A percentile compares a stretch with the other conserved stretches of the same genome.
Conservation (phyloP, 2,797 vertebrate genomes). For the Epinephelus awoara region DNA sequence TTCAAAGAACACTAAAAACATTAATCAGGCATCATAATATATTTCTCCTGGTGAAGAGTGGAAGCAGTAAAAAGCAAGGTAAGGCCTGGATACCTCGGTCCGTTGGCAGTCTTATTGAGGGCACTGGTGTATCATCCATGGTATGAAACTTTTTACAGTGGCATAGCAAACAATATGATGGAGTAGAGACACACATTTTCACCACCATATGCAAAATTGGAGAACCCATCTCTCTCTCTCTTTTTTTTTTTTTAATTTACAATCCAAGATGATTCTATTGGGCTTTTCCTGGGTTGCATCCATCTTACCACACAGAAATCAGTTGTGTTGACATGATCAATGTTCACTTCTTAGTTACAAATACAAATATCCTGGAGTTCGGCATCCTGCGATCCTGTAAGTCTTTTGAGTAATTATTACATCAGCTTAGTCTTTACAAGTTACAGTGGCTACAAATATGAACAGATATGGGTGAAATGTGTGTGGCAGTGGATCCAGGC, state of each 20-base stretch:
- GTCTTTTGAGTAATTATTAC: conserved; percentile 13
- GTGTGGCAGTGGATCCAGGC: conserved; percentile 36
- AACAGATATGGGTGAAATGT: conserved; percentile 14
- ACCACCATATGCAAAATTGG: neutral
- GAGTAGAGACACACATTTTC: neutral
- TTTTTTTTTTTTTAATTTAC: conserved; percentile 4
- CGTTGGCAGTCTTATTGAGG: conserved; percentile 45
- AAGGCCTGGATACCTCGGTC: conserved; percentile 39
- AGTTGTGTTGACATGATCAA: conserved; percentile 1
- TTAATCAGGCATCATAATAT: conserved; percentile 39
- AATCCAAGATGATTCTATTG: neutral
- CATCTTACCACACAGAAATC: conserved; percentile 1
- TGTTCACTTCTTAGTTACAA: neutral
- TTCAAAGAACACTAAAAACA: conserved; percentile 14
- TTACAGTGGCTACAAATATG: neutral
- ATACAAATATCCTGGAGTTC: conserved; percentile 9
- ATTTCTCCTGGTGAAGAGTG: conserved; percentile 33
- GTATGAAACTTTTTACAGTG: conserved; percentile 14
- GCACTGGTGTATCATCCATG: conserved; percentile 12
- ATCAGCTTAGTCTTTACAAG: neutral
- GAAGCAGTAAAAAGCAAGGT: conserved; percentile 42
- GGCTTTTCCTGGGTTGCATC: conserved; percentile 11
- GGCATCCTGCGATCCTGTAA: conserved; percentile 8
- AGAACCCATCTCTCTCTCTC: neutral
- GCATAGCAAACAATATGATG: neutral